Evolutionary conservation across 2,797 vertebrate genomes (phyloP), one percentile per base, ranked within the genome.

Genomic region (Gephyroberyx darwinii): DNA sequence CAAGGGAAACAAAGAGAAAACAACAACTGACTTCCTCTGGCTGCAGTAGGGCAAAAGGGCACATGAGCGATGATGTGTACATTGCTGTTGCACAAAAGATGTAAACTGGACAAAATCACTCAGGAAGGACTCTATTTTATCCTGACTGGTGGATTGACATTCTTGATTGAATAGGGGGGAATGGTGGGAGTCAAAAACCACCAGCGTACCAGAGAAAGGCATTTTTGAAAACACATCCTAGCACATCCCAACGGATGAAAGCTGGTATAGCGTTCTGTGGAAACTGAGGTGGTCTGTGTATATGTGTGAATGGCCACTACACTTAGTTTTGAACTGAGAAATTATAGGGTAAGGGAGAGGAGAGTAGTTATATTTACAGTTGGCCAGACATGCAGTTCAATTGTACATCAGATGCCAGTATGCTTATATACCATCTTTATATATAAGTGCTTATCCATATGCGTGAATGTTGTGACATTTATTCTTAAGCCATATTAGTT

Each of bases 211-310:
- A 33, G 61, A 64, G 33, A 39, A 31, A 16, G 31, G 19, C 33
- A 39, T 20, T 53, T 43, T 26, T 39, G 6, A 41, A 9, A 54
- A 31, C n/a, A n/a, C 12, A 39, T 17, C 5, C 14, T 13, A 57
- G 33, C 30, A n/a, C 8, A 35, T 5, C 13, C 22, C 33, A n/a
- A 16, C 16, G 66, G 41, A 14, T 47, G 53, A 55, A 61, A 55
- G 37, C 55, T 65, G 77, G 69, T 52, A 62, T 50, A 59, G 53
- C 70, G 61, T 76, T 67, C 48, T 39, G 19, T 66, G 69, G 47
- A 57, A 65, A 74, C 19, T 68, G 59, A 58, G 51, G 55, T 65
- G 69, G 53, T 48, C 35, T 51, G 61, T 52, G 47, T 64, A 26
- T 37, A 17, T 35, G 30, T 51, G 61, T 39, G 53, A 45, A 39